Evolutionary conservation across 1,140 invertebrate genomes (phyloP).

Genomic region (Calephelis virginiensis): DNA sequence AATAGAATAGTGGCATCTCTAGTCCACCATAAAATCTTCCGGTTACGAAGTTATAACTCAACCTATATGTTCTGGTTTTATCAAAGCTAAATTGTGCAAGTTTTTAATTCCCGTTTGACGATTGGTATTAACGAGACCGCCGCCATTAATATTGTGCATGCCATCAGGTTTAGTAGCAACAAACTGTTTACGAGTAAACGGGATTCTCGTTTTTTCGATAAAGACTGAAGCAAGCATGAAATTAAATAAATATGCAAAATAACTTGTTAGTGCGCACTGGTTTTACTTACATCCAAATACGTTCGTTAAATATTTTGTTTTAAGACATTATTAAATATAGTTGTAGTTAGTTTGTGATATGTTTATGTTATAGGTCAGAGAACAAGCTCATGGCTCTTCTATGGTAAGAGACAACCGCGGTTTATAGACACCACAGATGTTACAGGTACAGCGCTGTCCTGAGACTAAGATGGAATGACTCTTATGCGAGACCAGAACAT

Average conservation of each 20-base stretch:
- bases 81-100: slow-evolving; percentile 16
- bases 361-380: too few species aligned
- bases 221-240: not conserved
- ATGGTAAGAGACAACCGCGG: too few species aligned
- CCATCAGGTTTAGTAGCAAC: slow-evolving; percentile 28
- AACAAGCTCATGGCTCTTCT: too few species aligned
- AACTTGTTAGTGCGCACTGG: slow-evolving; percentile 13
- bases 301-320: not conserved
- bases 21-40: too few species aligned
- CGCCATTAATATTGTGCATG: slow-evolving; percentile 25
- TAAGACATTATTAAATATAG: too few species aligned
- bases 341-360: too few species aligned
- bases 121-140: slow-evolving; percentile 18
- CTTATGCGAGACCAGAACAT: too few species aligned
- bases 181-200: slow-evolving; percentile 23
- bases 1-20: too few species aligned
- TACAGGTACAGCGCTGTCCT: too few species aligned
- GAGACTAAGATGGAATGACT: too few species aligned
- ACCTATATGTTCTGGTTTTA: slow-evolving; percentile 1
- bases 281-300: slow-evolving; percentile 2
- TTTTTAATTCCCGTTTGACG: slow-evolving; percentile 9
- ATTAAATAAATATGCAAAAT: slow-evolving; percentile 14
- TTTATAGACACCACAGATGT: too few species aligned
- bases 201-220: slow-evolving; percentile 23
- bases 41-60: too few species aligned